Percentiles rank a stretch among this genome's conserved stretches.
These are phyloP conservation scores for Gallinago stenura DNA, from an alignment of 2,797 vertebrate genomes.

Conservation along the genomic window DNA sequence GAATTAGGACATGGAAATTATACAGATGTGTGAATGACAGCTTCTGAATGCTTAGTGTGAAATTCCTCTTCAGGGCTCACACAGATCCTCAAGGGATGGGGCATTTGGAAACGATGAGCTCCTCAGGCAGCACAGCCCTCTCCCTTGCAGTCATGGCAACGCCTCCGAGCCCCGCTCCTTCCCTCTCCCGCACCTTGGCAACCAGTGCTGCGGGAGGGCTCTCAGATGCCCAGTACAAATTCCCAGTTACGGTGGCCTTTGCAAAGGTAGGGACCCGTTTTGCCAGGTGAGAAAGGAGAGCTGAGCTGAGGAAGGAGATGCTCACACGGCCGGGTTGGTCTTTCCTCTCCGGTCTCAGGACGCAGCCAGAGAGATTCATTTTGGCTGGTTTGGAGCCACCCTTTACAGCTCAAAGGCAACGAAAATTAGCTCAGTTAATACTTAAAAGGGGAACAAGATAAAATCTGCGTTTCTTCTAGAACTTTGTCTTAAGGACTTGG, in stretches of 20 bases:
- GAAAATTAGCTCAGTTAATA: neutral
- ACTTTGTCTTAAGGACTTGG: neutral
- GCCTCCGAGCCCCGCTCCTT: constrained; percentile 51
- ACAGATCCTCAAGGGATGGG: constrained; percentile 59
- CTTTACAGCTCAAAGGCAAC: neutral
- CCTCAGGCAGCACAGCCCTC: constrained; percentile 59
- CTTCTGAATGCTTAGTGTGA: constrained; percentile 51
- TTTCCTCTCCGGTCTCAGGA: neutral
- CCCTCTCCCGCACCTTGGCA: constrained; percentile 72
- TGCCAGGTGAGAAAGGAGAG: neutral
- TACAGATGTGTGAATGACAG: constrained; percentile 39
- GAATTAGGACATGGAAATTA: constrained; percentile 56
- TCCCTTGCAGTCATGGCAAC: constrained; percentile 81
- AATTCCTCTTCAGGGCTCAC: constrained; percentile 58
- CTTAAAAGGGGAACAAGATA: neutral
- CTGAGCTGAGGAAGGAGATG: neutral
- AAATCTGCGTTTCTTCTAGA: neutral
- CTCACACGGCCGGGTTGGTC: neutral
- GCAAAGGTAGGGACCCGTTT: neutral
- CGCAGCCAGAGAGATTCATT: neutral
- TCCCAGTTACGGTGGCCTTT: constrained; percentile 44
- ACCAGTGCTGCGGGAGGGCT: constrained; percentile 78
- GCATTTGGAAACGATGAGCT: constrained; percentile 63
- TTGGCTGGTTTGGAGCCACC: neutral
- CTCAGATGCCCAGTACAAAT: constrained; percentile 71